These are phyloP conservation scores for Acrocephalus arundinaceus DNA, from an alignment of 2,113 vertebrate genomes.

Conservation along the genomic window DNA sequence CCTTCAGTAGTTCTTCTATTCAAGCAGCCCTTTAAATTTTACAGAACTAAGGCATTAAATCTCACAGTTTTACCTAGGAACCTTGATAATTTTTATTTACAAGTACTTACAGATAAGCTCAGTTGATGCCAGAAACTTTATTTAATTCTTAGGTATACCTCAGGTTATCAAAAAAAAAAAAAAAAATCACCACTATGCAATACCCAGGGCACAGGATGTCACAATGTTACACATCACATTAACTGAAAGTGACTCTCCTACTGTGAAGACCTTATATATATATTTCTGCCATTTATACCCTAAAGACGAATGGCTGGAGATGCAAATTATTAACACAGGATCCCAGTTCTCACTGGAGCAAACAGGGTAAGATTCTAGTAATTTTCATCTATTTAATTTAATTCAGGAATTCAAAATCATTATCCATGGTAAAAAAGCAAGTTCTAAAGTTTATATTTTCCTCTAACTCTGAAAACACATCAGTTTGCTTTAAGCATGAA, in stretches of 20 bases:
- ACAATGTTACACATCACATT: background rate
- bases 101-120: background rate
- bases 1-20: background rate
- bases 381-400: background rate
- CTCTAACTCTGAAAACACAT: background rate
- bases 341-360: background rate
- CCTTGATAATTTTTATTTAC: background rate
- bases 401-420: background rate
- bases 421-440: background rate
- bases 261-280: background rate
- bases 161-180: background rate
- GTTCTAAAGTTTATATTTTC: background rate
- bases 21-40: background rate
- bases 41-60: background rate
- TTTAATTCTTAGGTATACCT: background rate
- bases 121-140: background rate
- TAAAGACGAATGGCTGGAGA: background rate
- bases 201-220: background rate
- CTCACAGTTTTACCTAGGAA: background rate
- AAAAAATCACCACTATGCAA: background rate
- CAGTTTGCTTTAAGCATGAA: background rate
- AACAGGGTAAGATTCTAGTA: background rate
- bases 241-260: background rate
- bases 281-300: background rate
- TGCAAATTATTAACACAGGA: background rate